These are phyloP conservation scores for Hydropsyche betteni DNA, from an alignment of 2,888 invertebrate species.

Conservation along the genomic window DNA sequence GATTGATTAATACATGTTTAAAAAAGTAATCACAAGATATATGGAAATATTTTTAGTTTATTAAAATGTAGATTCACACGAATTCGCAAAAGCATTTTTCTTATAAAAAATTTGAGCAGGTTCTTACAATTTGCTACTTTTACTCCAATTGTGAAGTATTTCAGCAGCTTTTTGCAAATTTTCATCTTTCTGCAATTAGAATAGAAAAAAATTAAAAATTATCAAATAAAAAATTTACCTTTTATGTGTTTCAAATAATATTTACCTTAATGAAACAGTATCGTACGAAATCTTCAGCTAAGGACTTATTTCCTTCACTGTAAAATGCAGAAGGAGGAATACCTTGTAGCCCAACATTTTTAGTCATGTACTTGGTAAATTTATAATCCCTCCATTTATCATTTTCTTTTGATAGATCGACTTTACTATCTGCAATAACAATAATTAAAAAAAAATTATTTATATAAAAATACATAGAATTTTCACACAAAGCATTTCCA, in stretches of 20 bases:
- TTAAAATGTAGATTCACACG: neutral
- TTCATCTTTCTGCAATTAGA: conserved; percentile 74
- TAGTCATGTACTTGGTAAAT: conserved; percentile 96
- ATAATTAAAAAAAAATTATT: neutral
- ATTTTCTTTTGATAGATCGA: conserved; percentile 73
- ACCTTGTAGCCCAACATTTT: conserved; percentile 89
- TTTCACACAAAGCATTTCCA: neutral
- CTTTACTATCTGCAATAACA: conserved; percentile 66
- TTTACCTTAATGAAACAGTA: conserved; percentile 93
- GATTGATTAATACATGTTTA: conserved; percentile 44
- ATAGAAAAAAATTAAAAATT: neutral
- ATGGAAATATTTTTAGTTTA: conserved; percentile 13
- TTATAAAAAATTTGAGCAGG: neutral
- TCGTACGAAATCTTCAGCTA: conserved; percentile 87
- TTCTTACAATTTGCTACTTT: conserved; percentile 30
- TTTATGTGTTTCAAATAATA: neutral
- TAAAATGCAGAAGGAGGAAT: conserved; percentile 98
- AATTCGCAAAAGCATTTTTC: neutral
- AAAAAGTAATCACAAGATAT: too few species aligned
- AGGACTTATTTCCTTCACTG: conserved; percentile 75
- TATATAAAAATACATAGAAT: neutral
- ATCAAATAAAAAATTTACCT: neutral
- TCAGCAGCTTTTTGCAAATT: conserved; percentile 73
- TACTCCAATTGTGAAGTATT: conserved; percentile 70
- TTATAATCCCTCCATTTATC: conserved; percentile 85